Conservation (phyloP, 2,113 vertebrate genomes). For the Uria aalge region DNA sequence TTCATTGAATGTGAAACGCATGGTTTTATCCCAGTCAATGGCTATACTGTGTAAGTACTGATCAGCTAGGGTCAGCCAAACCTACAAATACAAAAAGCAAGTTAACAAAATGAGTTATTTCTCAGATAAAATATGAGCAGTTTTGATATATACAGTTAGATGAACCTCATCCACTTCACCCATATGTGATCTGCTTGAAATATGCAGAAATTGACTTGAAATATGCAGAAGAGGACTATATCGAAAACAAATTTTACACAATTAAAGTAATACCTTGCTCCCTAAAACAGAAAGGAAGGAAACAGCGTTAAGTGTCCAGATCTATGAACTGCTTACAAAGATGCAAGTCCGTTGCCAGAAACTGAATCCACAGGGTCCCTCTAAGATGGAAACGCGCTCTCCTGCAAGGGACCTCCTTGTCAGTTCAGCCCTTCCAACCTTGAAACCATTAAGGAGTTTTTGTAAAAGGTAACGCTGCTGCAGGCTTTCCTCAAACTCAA, state of each 20-base stretch:
- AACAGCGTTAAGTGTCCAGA: neutral
- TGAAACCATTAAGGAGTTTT: neutral
- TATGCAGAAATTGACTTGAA: neutral
- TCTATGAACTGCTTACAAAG: neutral
- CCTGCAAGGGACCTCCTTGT: neutral
- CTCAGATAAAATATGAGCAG: neutral
- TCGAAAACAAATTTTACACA: neutral
- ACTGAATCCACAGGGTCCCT: neutral
- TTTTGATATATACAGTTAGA: neutral
- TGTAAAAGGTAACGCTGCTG: neutral
- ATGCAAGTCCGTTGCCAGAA: neutral
- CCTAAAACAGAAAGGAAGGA: neutral
- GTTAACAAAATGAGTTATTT: neutral
- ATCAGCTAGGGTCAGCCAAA: conserved; percentile 96
- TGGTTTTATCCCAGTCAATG: conserved; percentile 98
- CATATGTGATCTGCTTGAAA: neutral
- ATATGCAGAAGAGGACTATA: neutral
- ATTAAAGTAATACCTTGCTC: neutral
- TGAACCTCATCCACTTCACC: neutral
- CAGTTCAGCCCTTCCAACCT: neutral
- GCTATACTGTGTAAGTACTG: conserved; percentile 96
- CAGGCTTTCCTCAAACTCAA: neutral
- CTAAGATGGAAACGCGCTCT: neutral
- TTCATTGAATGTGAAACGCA: conserved; percentile 97
- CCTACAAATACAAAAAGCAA: conserved; percentile 71